Conservation (phyloP, 2,113 vertebrate genomes). For the Scomber japonicus region DNA sequence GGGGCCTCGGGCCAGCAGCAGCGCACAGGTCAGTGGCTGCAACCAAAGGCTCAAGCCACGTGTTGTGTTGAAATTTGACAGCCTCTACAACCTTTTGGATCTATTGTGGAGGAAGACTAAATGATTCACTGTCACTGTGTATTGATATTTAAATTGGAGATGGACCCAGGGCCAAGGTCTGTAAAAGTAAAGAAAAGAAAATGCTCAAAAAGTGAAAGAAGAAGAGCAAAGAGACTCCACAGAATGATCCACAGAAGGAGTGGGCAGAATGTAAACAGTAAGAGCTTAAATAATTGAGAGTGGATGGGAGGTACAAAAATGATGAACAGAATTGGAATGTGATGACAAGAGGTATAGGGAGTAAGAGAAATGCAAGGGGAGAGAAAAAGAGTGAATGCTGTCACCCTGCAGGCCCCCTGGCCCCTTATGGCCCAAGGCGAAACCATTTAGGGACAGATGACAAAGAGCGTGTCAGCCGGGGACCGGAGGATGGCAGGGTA, state of each 20-base stretch:
- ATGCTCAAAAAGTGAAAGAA: background rate
- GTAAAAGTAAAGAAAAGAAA: background rate
- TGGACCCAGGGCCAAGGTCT: background rate
- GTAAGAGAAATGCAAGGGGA: background rate
- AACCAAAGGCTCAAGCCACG: conserved; percentile 32
- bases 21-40: too few relatives aligned
- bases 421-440: background rate
- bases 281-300: conserved; percentile 47
- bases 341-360: conserved; percentile 1
- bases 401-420: background rate
- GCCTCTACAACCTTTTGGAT: conserved; percentile 27
- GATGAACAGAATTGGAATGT: background rate
- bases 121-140: conserved; percentile 21
- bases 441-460: conserved; percentile 41
- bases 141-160: background rate
- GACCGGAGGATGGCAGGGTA: conserved; percentile 44
- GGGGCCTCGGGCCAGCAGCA: too few relatives aligned
- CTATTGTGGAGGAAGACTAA: conserved; percentile 10
- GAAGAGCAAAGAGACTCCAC: too few relatives aligned
- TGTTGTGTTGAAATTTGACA: conserved; percentile 36
- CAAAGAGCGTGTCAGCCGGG: conserved; percentile 38
- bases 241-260: conserved; percentile 1
- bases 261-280: conserved; percentile 11
- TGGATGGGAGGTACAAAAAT: background rate
- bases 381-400: conserved; percentile 16